A percentile compares a stretch with the other conserved stretches of the same genome.
Evolutionary conservation across 1,140 invertebrate species (phyloP).

Genomic region (Megalopta genalis): DNA sequence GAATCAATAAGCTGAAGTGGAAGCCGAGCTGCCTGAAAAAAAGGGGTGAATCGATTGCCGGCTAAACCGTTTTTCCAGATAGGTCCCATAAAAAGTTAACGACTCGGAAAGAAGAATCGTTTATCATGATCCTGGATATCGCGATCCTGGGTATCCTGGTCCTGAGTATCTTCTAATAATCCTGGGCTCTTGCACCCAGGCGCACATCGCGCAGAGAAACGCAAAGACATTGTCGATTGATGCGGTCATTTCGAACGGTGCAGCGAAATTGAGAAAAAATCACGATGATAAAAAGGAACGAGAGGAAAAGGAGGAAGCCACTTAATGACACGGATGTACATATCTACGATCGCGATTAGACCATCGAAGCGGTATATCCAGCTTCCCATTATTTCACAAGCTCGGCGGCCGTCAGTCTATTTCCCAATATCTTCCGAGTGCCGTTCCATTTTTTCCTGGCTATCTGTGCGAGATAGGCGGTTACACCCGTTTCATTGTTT

Average conservation of each 20-base stretch:
- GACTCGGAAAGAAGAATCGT: slow-evolving; percentile 20
- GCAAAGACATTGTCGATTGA: slow-evolving; percentile 20
- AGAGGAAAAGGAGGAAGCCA: background rate
- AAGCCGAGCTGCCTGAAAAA: background rate
- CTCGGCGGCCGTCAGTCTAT: background rate
- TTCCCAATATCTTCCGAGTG: background rate
- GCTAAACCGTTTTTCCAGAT: background rate
- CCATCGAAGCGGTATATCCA: slow-evolving; percentile 16
- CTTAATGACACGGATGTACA: slow-evolving; percentile 16
- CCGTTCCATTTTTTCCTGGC: background rate
- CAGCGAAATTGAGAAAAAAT: slow-evolving; percentile 55
- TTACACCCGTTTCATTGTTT: slow-evolving; percentile 3
- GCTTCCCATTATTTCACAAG: slow-evolving; percentile 25
- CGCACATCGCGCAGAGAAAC: slow-evolving; percentile 1
- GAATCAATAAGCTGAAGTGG: background rate
- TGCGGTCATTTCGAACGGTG: slow-evolving; percentile 4
- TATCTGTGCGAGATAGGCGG: background rate
- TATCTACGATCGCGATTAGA: slow-evolving; percentile 58
- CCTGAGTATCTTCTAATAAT: slow-evolving; percentile 36
- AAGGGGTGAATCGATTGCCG: background rate
- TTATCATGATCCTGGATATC: slow-evolving; percentile 37
- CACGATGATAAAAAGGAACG: background rate
- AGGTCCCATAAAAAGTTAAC: slow-evolving; percentile 24
- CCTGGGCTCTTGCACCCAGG: background rate
- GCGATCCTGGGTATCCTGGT: too few species aligned